Percentiles rank a stretch among this genome's conserved stretches.
Evolutionary conservation across 2,797 vertebrate species (phyloP).

Genomic region (Gephyroberyx darwinii): DNA sequence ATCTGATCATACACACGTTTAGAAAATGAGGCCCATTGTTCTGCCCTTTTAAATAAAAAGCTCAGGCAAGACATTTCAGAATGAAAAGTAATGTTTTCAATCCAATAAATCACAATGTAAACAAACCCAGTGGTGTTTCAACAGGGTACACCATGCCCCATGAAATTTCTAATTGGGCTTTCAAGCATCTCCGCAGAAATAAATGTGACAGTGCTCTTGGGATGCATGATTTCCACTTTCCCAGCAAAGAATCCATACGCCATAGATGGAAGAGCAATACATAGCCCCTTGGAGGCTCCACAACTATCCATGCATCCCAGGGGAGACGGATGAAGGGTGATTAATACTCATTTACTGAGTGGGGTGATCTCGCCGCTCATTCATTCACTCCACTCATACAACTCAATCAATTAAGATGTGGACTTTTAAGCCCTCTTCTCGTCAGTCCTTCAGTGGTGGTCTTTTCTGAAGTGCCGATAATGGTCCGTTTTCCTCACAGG

Average conservation of each 20-base stretch:
- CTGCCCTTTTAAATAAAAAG: neutral
- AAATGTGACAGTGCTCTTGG: slow-evolving; percentile 5
- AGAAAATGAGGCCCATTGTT: no score
- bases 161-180: neutral
- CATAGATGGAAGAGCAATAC: slow-evolving; percentile 52
- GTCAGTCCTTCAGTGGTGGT: slow-evolving; percentile 24
- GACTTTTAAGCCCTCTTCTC: slow-evolving; percentile 27
- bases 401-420: slow-evolving; percentile 68
- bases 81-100: neutral
- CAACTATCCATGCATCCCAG: slow-evolving; percentile 20
- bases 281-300: slow-evolving; percentile 38
- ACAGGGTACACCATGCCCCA: neutral
- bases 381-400: slow-evolving; percentile 41
- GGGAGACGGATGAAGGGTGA: slow-evolving; percentile 46
- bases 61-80: neutral
- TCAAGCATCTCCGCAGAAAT: neutral
- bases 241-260: neutral
- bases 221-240: slow-evolving; percentile 45
- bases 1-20: no score
- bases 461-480: slow-evolving; percentile 30
- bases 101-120: neutral
- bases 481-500: slow-evolving; percentile 19
- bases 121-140: neutral
- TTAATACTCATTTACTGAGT: slow-evolving; percentile 60
- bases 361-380: slow-evolving; percentile 39